Conservation (phyloP, 2,888 invertebrate genomes). For the Stratiomys singularior region DNA sequence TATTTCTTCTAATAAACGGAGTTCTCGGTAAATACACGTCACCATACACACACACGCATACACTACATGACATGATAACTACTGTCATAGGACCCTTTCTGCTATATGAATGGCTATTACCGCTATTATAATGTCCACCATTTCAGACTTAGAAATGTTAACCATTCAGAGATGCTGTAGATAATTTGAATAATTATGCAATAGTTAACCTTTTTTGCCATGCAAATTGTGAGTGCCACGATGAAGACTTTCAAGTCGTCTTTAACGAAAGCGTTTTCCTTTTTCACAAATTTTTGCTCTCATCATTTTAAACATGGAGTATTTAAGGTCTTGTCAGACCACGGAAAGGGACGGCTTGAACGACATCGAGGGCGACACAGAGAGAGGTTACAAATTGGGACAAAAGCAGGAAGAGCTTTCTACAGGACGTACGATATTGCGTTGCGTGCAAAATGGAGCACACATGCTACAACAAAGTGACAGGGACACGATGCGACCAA, state of each 20-base stretch:
- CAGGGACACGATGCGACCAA: background rate
- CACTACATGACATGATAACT: constrained; percentile 34
- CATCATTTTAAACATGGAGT: background rate
- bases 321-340: background rate
- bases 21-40: background rate
- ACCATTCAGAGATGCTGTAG: constrained; percentile 26
- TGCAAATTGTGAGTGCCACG: constrained; percentile 49
- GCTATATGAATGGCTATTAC: constrained; percentile 37
- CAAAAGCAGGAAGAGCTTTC: constrained; percentile 35
- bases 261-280: constrained; percentile 5
- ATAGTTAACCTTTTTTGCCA: constrained; percentile 50
- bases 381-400: constrained; percentile 2
- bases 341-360: no score
- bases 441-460: background rate
- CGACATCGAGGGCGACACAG: background rate
- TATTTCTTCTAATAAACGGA: constrained; percentile 9
- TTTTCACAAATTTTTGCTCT: constrained; percentile 5
- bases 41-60: background rate
- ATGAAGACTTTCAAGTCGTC: constrained; percentile 10
- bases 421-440: constrained; percentile 19
- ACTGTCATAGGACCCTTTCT: constrained; percentile 31
- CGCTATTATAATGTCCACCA: constrained; percentile 21
- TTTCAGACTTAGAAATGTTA: constrained; percentile 30
- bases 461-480: constrained; percentile 12
- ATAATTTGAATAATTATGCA: constrained; percentile 52